A percentile compares a stretch with the other conserved stretches of the same genome.
These are phyloP conservation scores for Lutjanus erythropterus DNA, from an alignment of 2,113 vertebrate species.

Conservation along the genomic window DNA sequence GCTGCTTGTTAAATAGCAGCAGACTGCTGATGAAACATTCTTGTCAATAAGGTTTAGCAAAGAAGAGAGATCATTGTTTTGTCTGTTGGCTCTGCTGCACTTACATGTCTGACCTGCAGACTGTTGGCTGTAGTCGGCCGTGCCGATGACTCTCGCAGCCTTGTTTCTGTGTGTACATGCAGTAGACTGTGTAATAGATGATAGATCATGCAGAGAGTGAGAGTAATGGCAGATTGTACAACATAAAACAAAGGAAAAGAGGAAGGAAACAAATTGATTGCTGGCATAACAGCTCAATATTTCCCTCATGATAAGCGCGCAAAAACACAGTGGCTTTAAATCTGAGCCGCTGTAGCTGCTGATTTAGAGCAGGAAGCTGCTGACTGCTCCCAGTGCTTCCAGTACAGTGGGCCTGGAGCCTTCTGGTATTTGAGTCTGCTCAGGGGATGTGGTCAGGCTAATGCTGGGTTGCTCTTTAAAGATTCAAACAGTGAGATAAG, in stretches of 20 bases:
- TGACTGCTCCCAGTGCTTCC: neutral
- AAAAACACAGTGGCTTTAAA: conserved; percentile 1
- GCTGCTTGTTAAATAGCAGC: neutral
- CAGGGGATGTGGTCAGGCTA: neutral
- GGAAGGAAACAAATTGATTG: conserved; percentile 48
- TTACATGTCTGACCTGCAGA: neutral
- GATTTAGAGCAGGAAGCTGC: conserved; percentile 19
- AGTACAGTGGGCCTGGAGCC: neutral
- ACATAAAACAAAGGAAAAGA: conserved; percentile 34
- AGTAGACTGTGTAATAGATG: conserved; percentile 2
- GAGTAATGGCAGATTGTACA: neutral
- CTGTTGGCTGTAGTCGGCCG: neutral
- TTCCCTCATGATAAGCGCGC: conserved; percentile 42
- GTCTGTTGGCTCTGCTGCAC: neutral
- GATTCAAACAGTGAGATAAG: conserved; percentile 11
- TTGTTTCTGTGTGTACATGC: neutral
- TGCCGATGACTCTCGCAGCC: neutral
- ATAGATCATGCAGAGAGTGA: neutral
- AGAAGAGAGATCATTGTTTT: neutral
- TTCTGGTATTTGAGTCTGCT: neutral
- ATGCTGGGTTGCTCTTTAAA: neutral
- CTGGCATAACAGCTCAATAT: neutral
- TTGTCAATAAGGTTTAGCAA: conserved; percentile 16
- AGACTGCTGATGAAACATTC: neutral
- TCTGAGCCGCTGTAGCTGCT: neutral